Evolutionary conservation across 2,113 vertebrate genomes (phyloP), one percentile per base, ranked within the genome.

Genomic region (Sarotherodon lohbergeri): DNA sequence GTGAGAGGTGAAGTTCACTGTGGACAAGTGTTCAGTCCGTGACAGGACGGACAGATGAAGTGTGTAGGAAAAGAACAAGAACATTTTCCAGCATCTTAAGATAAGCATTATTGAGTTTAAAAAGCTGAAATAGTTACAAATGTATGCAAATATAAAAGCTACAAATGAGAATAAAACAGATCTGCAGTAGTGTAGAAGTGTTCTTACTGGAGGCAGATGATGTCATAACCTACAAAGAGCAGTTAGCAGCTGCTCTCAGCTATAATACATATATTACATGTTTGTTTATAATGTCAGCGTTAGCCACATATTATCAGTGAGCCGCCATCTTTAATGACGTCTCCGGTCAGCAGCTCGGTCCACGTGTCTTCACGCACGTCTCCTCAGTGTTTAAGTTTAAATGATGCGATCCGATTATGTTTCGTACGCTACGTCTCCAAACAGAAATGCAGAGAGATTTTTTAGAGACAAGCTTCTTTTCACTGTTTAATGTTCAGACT

Each of bases 61-160:
- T 5, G 7, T 68, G 36, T 2, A 68, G 19, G 0, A 71, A 4
- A 71, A 24, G 13, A 52, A 52, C 39, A 41, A 10, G 39, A 63
- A 63, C 66, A 43, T 22, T 14, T 43, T 71, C n/a, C 36, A 43
- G 7, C 24, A 24, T 43, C 36, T 41, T 24, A 71, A 71, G 43
- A 71, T 24, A 6, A 43, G n/a, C 39, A 24, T 9, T 14, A 9
- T 24, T 24, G 41, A 41, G 36, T 9, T 0, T 24, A 24, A 41
- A 41, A 68, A 71, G 32, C 66, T 43, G 22, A 71, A 71, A 13
- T 16, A 24, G 66, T 43, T 71, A 24, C 34, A 68, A 68, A 71
- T 24, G 36, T 24, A 43, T 24, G 19, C 34, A 68, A 41, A 22
- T 22, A 13, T 68, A 14, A 24, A 24, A 71, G 36, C 4, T 43